A percentile compares a stretch with the other conserved stretches of the same genome.
These are phyloP conservation scores for Balanococcus diminutus DNA, from an alignment of 2,888 invertebrate species.

Conservation along the genomic window DNA sequence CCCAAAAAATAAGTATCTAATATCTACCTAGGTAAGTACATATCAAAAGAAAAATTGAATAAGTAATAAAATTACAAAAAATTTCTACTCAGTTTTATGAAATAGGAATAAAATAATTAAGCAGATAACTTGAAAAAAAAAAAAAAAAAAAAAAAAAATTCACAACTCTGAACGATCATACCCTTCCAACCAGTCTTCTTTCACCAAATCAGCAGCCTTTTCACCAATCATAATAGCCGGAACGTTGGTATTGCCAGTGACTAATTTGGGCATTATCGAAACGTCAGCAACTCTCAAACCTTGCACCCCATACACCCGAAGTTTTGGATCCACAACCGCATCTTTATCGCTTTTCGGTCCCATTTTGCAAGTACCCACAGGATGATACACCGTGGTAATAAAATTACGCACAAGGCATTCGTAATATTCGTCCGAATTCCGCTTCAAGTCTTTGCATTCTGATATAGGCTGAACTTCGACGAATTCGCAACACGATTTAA, in stretches of 20 bases:
- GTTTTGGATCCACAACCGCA: constrained; percentile 59
- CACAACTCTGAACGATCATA: neutral
- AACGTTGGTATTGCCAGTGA: constrained; percentile 28
- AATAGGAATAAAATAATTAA: too few relatives aligned
- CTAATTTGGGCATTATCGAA: constrained; percentile 42
- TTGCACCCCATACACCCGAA: constrained; percentile 60
- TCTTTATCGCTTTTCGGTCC: constrained; percentile 60
- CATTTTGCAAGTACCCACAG: constrained; percentile 65
- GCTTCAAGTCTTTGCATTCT: neutral
- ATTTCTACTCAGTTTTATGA: too few relatives aligned
- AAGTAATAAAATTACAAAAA: too few relatives aligned
- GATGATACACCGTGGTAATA: constrained; percentile 62
- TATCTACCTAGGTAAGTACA: too few relatives aligned
- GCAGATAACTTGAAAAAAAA: too few relatives aligned
- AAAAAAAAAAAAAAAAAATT: too few relatives aligned
- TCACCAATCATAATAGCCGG: constrained; percentile 46
- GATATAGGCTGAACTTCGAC: neutral
- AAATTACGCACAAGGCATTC: constrained; percentile 37
- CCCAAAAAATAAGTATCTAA: too few relatives aligned
- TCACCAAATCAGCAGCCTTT: constrained; percentile 37
- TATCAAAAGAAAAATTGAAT: too few relatives aligned
- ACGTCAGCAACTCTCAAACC: constrained; percentile 59
- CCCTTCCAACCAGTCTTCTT: neutral
- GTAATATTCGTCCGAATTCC: constrained; percentile 15
- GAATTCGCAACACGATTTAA: neutral